Evolutionary conservation across 2,113 vertebrate genomes (phyloP).

Genomic region (Semicossyphus pulcher): DNA sequence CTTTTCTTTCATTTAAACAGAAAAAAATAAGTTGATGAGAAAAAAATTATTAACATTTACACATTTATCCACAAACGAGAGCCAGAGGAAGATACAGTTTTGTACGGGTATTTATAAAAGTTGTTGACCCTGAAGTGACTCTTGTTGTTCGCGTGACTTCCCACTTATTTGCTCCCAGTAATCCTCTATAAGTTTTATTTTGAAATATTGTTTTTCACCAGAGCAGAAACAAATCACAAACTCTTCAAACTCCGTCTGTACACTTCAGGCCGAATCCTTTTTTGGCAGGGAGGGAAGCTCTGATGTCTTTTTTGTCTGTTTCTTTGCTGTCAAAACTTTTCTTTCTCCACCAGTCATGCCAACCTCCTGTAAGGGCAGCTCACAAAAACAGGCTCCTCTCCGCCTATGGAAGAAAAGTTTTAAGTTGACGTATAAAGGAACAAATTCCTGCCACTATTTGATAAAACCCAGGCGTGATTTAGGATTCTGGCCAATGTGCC

Average conservation of each 20-base stretch:
- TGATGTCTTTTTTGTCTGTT: conserved; percentile 5
- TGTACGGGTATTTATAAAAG: too few relatives aligned
- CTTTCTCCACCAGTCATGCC: conserved; percentile 18
- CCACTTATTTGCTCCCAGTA: too few relatives aligned
- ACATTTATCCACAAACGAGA: too few relatives aligned
- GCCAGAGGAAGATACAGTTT: too few relatives aligned
- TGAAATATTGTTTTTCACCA: too few relatives aligned
- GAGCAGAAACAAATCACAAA: conserved; percentile 10
- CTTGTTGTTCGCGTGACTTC: too few relatives aligned
- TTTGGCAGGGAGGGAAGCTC: conserved; percentile 39
- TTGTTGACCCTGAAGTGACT: too few relatives aligned
- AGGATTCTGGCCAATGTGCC: not conserved
- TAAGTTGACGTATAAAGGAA: not conserved
- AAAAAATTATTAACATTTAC: too few relatives aligned
- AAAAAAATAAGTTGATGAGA: too few relatives aligned
- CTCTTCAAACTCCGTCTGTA: conserved; percentile 14
- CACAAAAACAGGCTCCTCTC: not conserved
- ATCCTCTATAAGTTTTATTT: not conserved
- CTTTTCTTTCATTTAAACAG: too few relatives aligned
- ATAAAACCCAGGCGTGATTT: not conserved
- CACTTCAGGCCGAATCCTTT: conserved; percentile 28
- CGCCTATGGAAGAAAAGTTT: not conserved
- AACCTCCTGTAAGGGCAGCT: conserved; percentile 18
- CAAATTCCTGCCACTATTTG: not conserved
- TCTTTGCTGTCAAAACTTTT: conserved; percentile 53